Base-by-base conservation (phyloP, 2,888 invertebrate genomes). In the Mythimna vitellina region DNA sequence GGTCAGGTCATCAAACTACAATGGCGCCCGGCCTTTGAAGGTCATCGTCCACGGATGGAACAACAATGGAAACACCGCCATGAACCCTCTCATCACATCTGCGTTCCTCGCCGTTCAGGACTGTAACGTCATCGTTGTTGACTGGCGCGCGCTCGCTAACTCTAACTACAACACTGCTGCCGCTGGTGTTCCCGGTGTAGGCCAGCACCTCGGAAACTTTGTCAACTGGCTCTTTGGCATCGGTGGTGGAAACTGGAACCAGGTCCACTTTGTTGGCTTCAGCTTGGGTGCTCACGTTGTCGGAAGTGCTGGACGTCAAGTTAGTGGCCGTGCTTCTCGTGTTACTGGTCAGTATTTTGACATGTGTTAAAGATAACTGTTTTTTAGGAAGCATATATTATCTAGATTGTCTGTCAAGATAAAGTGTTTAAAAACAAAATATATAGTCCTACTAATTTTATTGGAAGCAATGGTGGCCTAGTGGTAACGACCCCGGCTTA, bases 231-330 rank as follows among this genome's bases (percentile, higher is more conserved):
- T 95, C 29, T 87, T 92, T 69, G 89, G 87, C 64, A 92, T 81
- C 0, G 89, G 86, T 8, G 95, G 94, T 29, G 93, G 92, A 10
- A 90, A 92, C 82, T 93, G 92, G 91, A 90, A 91, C 76, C 91
- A 91, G 42, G 86, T 95, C 3, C 95, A 96, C 76, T 81, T 95
- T 38, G 88, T 95, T 38, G 95, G 95, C 35, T 92, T 92, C 89
- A 95, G 95, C 84, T 90, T 95, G 78, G 95, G 95, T 7, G 95
- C 94, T 77, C 95, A 95, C 73, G 85, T 94, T 10, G 93, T 93
- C 1, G 95, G 94, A 3, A 90, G 86, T 32, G 93, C 93, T 71
- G 94, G 94, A 5, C 92, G 94, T 8, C 76, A 78, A 1, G 84
- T 89, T 53, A 81, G 88, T 9, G 85, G 91, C 20, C 87, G 88